Evolutionary conservation across 2,888 invertebrate genomes (phyloP).

Genomic region (Plusia festucae): DNA sequence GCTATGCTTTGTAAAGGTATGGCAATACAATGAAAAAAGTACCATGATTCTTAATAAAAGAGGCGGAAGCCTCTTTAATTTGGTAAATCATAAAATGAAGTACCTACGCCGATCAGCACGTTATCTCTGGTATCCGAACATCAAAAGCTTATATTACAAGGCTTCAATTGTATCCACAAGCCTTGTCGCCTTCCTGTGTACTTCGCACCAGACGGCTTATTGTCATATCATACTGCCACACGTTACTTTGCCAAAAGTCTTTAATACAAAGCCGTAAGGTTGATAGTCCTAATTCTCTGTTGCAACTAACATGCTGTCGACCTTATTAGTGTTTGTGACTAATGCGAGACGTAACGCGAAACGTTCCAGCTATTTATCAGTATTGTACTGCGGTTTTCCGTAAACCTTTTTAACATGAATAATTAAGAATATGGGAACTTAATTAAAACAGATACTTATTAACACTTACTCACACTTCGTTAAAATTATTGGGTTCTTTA

Average conservation of each 20-base stretch:
- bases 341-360: conserved; percentile 24
- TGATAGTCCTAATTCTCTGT: background rate
- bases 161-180: conserved; percentile 22
- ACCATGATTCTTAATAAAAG: too few relatives aligned
- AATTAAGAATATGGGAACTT: background rate
- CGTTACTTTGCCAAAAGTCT: background rate
- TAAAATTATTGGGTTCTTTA: too few relatives aligned
- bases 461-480: too few relatives aligned
- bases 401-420: conserved; percentile 7
- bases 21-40: too few relatives aligned
- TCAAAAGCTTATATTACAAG: conserved; percentile 30
- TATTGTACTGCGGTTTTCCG: conserved; percentile 47
- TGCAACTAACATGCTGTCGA: background rate
- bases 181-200: conserved; percentile 38
- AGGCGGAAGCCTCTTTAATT: background rate
- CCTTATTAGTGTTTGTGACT: conserved; percentile 22
- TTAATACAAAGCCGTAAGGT: background rate
- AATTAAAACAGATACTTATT: background rate
- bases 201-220: conserved; percentile 23
- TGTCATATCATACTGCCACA: conserved; percentile 21
- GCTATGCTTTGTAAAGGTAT: too few relatives aligned
- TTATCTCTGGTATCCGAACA: conserved; percentile 32
- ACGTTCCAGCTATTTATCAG: conserved; percentile 11
- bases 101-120: background rate
- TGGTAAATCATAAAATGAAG: background rate